Percentiles rank a stretch among this genome's conserved stretches.
Conservation (phyloP, 2,113 vertebrate species). For the Prionailurus bengalensis region DNA sequence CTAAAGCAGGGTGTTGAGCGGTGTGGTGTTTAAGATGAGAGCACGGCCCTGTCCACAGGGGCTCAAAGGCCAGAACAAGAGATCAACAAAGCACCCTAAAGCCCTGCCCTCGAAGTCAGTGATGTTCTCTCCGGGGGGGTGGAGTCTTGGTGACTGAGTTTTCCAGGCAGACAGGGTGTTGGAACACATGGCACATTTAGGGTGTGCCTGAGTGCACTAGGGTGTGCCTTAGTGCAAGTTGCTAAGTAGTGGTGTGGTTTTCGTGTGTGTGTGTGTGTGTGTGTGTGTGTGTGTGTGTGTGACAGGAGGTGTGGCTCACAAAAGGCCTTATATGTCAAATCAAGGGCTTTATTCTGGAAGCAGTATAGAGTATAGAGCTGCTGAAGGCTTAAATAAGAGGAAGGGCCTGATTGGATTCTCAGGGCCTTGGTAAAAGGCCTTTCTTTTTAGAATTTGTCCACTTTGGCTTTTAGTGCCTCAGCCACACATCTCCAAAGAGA, state of each 20-base stretch:
- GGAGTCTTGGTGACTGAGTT: not conserved
- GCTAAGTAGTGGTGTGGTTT: not conserved
- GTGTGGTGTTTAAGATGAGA: not conserved
- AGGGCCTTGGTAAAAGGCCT: not conserved
- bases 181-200: not conserved
- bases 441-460: not conserved
- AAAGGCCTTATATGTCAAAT: not conserved
- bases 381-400: not conserved
- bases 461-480: not conserved
- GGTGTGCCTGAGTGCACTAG: no score
- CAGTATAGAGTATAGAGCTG: not conserved
- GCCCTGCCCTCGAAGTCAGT: not conserved
- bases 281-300: not conserved
- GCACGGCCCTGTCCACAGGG: not conserved
- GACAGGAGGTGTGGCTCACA: not conserved
- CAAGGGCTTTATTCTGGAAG: not conserved
- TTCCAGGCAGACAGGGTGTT: not conserved
- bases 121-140: not conserved
- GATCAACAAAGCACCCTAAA: not conserved
- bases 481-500: not conserved
- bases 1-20: not conserved
- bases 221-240: not conserved
- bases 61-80: not conserved
- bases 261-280: not conserved
- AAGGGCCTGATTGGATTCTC: not conserved